Conservation (phyloP, 2,888 invertebrate species). For the Acrobasis consociella region DNA sequence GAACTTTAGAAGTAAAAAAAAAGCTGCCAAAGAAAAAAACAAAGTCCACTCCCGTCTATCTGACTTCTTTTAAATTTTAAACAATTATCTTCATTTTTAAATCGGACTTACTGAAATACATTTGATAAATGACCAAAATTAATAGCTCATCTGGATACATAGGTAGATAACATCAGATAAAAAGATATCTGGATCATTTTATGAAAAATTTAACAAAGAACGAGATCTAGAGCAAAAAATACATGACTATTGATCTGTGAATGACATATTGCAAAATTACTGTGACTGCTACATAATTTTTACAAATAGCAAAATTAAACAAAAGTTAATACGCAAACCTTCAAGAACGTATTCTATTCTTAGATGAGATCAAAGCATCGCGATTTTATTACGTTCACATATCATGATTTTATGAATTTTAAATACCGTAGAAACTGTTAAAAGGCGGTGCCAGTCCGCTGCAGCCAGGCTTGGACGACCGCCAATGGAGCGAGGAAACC, state of each 20-base stretch:
- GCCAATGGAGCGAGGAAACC: slow-evolving; percentile 66
- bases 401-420: slow-evolving; percentile 2
- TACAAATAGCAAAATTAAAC: not conserved
- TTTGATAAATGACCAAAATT: too few species aligned
- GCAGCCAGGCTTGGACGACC: slow-evolving; percentile 61
- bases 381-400: not conserved
- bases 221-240: not conserved
- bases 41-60: too few species aligned
- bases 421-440: slow-evolving; percentile 11
- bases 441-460: slow-evolving; percentile 30
- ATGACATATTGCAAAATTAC: too few species aligned
- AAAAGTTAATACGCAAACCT: not conserved
- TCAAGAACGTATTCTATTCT: not conserved
- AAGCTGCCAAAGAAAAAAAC: too few species aligned
- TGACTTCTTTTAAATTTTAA: too few species aligned
- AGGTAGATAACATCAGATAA: too few species aligned
- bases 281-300: too few species aligned
- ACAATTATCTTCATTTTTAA: too few species aligned
- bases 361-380: not conserved
- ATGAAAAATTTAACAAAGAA: not conserved
- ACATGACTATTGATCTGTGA: too few species aligned
- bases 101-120: too few species aligned
- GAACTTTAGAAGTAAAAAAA: not conserved
- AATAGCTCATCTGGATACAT: too few species aligned
- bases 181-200: too few species aligned